A percentile compares a stretch with the other conserved stretches of the same genome.
phyloP scores from a whole-genome alignment of 2,797 vertebrate species.

The Hirundo rustica region DNA sequence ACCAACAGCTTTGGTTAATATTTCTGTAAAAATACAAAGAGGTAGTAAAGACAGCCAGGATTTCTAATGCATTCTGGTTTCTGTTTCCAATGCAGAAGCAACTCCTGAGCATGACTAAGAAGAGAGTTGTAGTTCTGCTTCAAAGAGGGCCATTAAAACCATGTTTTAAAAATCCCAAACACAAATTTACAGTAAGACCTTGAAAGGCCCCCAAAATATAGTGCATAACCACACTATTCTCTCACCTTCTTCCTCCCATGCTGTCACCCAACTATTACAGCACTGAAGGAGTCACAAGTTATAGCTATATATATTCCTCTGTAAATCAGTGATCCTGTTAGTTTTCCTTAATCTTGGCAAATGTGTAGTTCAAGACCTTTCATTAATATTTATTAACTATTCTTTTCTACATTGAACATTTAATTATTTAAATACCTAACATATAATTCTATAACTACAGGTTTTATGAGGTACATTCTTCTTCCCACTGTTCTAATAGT shows the following conservation, averaged over 20 bases:
- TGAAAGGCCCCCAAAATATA: not conserved
- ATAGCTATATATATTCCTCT: not conserved
- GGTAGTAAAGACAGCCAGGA: not conserved
- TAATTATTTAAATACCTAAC: not conserved
- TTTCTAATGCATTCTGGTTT: not conserved
- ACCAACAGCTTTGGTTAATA: not conserved
- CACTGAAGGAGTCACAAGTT: not conserved
- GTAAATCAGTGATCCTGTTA: not conserved
- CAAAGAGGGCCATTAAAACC: not conserved
- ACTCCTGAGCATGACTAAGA: not conserved
- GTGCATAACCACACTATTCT: not conserved
- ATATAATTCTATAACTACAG: not conserved
- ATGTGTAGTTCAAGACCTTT: not conserved
- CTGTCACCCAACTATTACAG: not conserved
- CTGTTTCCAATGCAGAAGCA: not conserved
- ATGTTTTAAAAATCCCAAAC: not conserved
- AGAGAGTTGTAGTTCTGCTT: not conserved
- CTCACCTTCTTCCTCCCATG: not conserved
- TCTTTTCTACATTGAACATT: not conserved
- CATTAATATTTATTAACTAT: not conserved
- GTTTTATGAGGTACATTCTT: not conserved
- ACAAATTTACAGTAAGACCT: not conserved
- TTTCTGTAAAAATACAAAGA: not conserved
- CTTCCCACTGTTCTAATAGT: not conserved
- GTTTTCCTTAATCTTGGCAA: not conserved